These are phyloP conservation scores for Ichneumoninae sp. DNA, from an alignment of 2,888 invertebrate species.

Conservation along the genomic window DNA sequence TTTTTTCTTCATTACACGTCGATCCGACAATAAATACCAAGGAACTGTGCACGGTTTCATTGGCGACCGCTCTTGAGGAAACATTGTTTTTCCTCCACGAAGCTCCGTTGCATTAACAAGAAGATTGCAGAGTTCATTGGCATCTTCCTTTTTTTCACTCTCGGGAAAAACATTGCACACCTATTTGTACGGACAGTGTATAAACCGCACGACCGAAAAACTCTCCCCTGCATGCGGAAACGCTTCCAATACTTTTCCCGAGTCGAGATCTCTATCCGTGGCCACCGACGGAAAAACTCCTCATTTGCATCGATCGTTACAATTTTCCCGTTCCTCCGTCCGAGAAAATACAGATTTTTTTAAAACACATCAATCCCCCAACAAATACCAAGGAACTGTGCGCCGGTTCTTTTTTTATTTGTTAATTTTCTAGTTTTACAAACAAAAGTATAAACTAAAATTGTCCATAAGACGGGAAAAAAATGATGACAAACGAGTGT, in stretches of 20 bases:
- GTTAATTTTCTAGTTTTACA: too few species aligned
- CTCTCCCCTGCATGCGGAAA: constrained; percentile 63
- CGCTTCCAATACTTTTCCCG: constrained; percentile 68
- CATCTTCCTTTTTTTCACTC: constrained; percentile 33
- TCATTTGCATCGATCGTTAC: constrained; percentile 1
- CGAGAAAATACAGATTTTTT: background rate
- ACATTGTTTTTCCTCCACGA: constrained; percentile 1
- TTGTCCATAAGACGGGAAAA: too few species aligned
- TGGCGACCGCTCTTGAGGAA: background rate
- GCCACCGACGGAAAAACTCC: constrained; percentile 7
- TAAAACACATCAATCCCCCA: background rate
- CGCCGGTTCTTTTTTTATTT: too few species aligned
- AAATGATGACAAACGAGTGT: too few species aligned
- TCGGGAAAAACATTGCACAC: constrained; percentile 23
- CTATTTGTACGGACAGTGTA: background rate
- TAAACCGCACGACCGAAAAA: background rate
- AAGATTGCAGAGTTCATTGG: constrained; percentile 2
- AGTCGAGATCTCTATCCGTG: constrained; percentile 54
- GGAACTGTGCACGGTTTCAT: background rate
- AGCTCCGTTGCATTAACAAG: constrained; percentile 5
- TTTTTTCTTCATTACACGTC: background rate
- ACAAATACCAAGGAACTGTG: background rate
- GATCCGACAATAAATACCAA: background rate
- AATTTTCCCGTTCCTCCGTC: background rate
- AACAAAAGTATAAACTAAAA: too few species aligned